Evolutionary conservation across 2,888 invertebrate species (phyloP).

Genomic region (Atethmia centrago): DNA sequence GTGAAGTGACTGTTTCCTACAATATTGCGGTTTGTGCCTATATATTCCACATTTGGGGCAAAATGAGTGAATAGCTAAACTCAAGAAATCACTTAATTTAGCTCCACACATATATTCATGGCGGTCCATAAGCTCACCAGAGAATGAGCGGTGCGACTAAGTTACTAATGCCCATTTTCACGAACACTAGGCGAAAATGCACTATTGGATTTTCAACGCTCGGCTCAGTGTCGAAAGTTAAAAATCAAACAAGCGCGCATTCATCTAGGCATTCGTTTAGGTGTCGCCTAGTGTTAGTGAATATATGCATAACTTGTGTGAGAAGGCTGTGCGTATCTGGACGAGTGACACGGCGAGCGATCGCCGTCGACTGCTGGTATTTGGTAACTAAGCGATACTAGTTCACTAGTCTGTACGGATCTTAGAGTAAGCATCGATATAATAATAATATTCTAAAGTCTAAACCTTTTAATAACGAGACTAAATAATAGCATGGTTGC

Average conservation of each 20-base stretch:
- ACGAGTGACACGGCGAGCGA: constrained; percentile 60
- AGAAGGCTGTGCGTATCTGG: constrained; percentile 57
- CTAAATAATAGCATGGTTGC: constrained; percentile 56
- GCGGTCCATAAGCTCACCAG: neutral
- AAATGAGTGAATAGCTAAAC: neutral
- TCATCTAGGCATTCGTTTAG: neutral
- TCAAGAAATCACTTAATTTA: neutral
- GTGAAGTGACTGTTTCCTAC: neutral
- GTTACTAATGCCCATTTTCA: neutral
- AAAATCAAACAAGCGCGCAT: neutral
- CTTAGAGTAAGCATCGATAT: constrained; percentile 56
- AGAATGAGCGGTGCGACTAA: neutral
- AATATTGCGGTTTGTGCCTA: neutral
- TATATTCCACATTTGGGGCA: neutral
- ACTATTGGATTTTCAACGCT: neutral
- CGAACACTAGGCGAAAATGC: neutral
- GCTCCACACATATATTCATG: neutral
- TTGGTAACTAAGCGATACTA: constrained; percentile 73
- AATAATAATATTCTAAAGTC: constrained; percentile 52
- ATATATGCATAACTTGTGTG: neutral
- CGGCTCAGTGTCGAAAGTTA: neutral
- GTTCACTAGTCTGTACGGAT: constrained; percentile 72
- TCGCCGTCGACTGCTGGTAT: constrained; percentile 73
- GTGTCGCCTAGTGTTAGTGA: neutral
- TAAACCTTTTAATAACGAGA: constrained; percentile 44